Evolutionary conservation across 1,140 invertebrate species (phyloP).

Genomic region (Nixonia krombeini): DNA sequence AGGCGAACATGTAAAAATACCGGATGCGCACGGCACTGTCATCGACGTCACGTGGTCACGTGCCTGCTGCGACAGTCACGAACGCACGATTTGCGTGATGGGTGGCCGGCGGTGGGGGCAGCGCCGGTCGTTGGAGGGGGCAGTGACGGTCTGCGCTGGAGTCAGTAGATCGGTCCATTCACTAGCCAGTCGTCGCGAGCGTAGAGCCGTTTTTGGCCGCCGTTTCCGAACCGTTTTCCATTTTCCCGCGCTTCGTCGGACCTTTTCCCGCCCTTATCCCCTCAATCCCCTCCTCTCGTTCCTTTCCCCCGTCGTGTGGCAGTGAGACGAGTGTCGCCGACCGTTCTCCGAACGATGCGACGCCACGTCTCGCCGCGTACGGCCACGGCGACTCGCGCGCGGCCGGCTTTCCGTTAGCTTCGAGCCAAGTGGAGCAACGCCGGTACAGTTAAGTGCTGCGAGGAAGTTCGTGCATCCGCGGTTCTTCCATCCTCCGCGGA

Average conservation of each 20-base stretch:
- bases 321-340: too few species aligned
- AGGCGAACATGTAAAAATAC: slow-evolving; percentile 32
- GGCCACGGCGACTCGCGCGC: neutral
- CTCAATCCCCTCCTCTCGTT: too few species aligned
- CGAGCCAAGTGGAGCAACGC: neutral
- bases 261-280: slow-evolving; percentile 15
- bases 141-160: slow-evolving; percentile 44
- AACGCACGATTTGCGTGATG: slow-evolving; percentile 52
- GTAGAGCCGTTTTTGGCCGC: slow-evolving; percentile 28
- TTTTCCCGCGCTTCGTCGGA: slow-evolving; percentile 14
- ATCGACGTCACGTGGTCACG: slow-evolving; percentile 44
- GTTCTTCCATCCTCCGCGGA: neutral
- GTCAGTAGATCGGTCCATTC: slow-evolving; percentile 51
- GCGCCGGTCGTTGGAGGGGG: slow-evolving; percentile 27
- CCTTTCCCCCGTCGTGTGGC: too few species aligned
- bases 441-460: neutral
- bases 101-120: slow-evolving; percentile 31
- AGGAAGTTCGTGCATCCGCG: neutral
- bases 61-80: slow-evolving; percentile 48
- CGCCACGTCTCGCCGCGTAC: neutral
- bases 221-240: slow-evolving; percentile 32
- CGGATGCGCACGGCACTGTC: slow-evolving; percentile 46
- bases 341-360: neutral
- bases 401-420: slow-evolving; percentile 1
- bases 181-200: slow-evolving; percentile 45